Evolutionary conservation across 2,797 vertebrate species (phyloP), one percentile per base, ranked within the genome.

Genomic region (Phataginus tetradactyla): DNA sequence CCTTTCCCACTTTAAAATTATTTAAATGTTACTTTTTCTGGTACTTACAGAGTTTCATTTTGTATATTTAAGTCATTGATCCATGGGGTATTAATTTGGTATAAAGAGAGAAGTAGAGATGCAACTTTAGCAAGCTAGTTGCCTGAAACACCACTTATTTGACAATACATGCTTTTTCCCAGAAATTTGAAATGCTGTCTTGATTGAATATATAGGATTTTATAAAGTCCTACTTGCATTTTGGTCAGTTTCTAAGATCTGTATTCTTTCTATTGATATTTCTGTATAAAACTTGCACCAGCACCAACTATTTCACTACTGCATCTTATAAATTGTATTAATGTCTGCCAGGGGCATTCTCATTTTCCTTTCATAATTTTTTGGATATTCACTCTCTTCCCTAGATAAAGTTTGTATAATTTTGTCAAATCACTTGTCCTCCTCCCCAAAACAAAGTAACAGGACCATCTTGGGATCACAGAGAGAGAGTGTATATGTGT

Each of bases 311-410:
- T 91, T 84, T 79, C 7, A 90, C 4, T 18, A 29, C 39, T 85
- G 6, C 17, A 87, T 49, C 39, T 96, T 69, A 49, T 77, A 83
- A 90, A 32, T 34, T 86, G 5, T 84, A 45, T 78, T 77, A 81
- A 77, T 86, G 13, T 78, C 49, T 91, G n/a, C n/a, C 45, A 71
- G 42, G 23, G 10, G 72, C 78, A 49, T 89, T 91, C 64, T 95
- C 49, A 49, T 55, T 93, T 51, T 91, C 12, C 53, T 96, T 95
- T 93, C 27, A 85, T 81, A 71, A 71, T 84, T 87, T 84, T 51
- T 57, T 90, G 25, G n/a, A 61, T 91, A 68, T 86, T 86, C 20
- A 64, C 51, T 53, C 74, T 37, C 66, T 77, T 92, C 20, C 25
- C 59, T 49, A 69, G 37, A 42, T 57, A 90, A 66, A 71, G 69